Percentiles rank a stretch among this genome's conserved stretches.
Conservation (phyloP, 2,113 vertebrate species). For the Phalacrocorax aristotelis region DNA sequence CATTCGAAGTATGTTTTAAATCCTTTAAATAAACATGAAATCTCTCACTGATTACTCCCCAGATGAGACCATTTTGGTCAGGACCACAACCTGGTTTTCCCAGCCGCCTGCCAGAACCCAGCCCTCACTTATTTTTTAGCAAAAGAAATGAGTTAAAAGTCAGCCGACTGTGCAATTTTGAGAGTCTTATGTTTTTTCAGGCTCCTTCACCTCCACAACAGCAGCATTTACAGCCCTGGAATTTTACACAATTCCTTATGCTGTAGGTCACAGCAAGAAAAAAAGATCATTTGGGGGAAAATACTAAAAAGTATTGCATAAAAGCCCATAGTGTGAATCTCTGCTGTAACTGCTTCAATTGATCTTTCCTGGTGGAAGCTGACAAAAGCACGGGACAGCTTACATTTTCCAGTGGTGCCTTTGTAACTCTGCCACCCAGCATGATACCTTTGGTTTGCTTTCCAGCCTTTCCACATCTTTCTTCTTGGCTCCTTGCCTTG, state of each 20-base stretch:
- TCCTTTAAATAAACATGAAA: slow-evolving; percentile 26
- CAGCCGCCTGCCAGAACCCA: neutral
- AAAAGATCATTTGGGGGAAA: neutral
- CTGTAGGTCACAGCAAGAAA: neutral
- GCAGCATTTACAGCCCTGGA: slow-evolving; percentile 8
- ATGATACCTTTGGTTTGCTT: neutral
- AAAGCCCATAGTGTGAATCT: neutral
- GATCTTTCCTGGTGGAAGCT: slow-evolving; percentile 20
- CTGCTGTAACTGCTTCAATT: neutral
- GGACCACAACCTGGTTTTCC: neutral
- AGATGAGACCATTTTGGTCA: neutral
- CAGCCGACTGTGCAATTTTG: neutral
- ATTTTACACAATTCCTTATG: slow-evolving; percentile 21
- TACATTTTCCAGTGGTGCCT: slow-evolving; percentile 19
- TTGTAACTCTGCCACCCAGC: neutral
- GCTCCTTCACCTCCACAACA: neutral
- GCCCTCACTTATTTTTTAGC: neutral
- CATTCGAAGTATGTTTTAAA: neutral
- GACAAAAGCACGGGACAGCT: neutral
- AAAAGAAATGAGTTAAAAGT: neutral
- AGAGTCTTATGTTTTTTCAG: neutral
- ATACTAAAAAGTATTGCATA: neutral
- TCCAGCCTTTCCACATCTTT: slow-evolving; percentile 21
- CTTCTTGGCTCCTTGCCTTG: neutral
- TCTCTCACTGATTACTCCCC: neutral